Evolutionary conservation across 2,888 invertebrate species (phyloP).

Genomic region (Ernsta delagoae): DNA sequence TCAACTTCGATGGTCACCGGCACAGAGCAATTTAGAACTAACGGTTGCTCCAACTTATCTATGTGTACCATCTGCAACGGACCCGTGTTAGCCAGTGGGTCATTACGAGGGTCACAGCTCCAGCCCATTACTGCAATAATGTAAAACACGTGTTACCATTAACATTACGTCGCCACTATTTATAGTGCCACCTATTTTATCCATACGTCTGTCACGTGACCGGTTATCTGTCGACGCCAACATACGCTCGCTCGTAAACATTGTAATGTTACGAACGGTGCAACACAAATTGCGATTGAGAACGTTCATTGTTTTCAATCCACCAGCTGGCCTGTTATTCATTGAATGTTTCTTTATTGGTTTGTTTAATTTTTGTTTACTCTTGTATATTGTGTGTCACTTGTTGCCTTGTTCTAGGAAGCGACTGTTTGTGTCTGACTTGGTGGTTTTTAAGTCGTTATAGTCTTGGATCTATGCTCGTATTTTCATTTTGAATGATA

Average conservation of each 20-base stretch:
- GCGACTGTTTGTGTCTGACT: no score
- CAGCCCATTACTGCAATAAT: conserved; percentile 13
- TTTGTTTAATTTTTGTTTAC: no score
- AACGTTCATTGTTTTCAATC: no score
- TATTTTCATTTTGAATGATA: no score
- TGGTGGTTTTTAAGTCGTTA: no score
- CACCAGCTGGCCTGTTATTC: no score
- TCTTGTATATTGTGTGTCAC: no score
- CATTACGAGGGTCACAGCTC: background rate
- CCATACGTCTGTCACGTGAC: conserved; percentile 14
- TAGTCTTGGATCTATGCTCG: no score
- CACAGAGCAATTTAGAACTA: background rate
- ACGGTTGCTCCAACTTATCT: background rate
- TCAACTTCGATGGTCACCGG: no score
- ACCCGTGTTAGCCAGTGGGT: background rate
- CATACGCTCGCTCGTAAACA: background rate
- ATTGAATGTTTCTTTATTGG: no score
- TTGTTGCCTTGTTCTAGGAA: no score
- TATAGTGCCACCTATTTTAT: conserved; percentile 10
- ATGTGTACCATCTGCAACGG: background rate
- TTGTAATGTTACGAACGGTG: background rate
- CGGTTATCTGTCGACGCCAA: background rate
- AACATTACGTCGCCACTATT: conserved; percentile 24
- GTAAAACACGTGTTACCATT: conserved; percentile 24
- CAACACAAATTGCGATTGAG: no score